Evolutionary conservation across 1,140 invertebrate species (phyloP).

Genomic region (Coptotermes formosanus): DNA sequence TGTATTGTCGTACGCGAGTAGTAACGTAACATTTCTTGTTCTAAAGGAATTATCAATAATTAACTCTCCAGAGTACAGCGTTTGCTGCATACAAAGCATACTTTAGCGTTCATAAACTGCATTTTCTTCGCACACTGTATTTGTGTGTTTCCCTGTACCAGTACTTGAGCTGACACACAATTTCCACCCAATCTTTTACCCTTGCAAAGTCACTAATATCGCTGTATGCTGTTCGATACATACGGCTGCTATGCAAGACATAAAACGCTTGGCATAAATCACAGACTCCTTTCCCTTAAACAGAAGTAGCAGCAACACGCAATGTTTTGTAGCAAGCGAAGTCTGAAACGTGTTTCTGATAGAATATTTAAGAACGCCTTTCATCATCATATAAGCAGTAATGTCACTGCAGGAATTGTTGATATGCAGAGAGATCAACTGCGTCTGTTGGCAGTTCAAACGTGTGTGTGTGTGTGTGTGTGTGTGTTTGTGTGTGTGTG

Average conservation of each 20-base stretch:
- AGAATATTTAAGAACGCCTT: neutral
- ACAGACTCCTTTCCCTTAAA: neutral
- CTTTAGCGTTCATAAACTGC: too few species aligned
- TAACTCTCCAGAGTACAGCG: too few species aligned
- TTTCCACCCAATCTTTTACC: neutral
- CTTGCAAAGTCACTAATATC: neutral
- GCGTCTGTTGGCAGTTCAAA: too few species aligned
- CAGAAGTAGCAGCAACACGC: neutral
- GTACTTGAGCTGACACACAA: neutral
- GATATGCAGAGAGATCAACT: too few species aligned
- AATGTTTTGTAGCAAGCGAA: neutral
- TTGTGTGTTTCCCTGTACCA: neutral
- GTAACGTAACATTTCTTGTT: too few species aligned
- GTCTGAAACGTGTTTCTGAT: neutral
- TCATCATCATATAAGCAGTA: neutral
- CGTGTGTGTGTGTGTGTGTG: too few species aligned
- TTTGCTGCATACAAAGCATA: too few species aligned
- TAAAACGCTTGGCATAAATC: neutral
- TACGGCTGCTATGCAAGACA: neutral
- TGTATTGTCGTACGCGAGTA: too few species aligned
- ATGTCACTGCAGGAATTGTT: neutral
- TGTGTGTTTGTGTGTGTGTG: too few species aligned
- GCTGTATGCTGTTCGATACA: neutral
- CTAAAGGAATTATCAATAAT: too few species aligned
- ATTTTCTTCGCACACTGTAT: too few species aligned